Base-by-base conservation (phyloP, 2,888 invertebrate genomes). In the Apodemia hepburni region DNA sequence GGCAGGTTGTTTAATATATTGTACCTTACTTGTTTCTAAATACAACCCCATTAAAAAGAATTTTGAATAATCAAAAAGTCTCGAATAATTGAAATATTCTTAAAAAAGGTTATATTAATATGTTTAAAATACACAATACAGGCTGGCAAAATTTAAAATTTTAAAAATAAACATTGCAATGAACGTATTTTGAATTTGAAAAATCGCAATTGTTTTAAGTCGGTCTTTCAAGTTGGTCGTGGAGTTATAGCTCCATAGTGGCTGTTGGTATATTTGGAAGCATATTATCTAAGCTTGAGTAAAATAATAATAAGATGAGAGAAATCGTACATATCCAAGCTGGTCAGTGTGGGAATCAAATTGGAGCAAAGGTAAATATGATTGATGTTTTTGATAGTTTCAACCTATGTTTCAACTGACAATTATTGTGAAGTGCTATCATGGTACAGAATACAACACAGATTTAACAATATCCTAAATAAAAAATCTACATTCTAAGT, bases 241-340 rank as follows among this genome's bases (percentile, higher is more conserved):
- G 76, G 62, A 69, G 61, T 65, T 73, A 69, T 45, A 45, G 64
- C 67, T 69, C 65, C n/a, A 29, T 22, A 57, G 47, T 58, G 45
- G 38, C 35, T 51, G 51, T 54, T 27, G 71, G 69, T 69, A 70
- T 71, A 70, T 69, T 66, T 68, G 64, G 65, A 66, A 63, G 45
- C 66, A 73, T 74, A 77, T 71, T 78, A 70, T 65, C 69, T 73
- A 73, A 73, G 71, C 68, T 66, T 66, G 68, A 69, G 66, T 70
- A 67, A 65, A 66, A 65, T 64, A 66, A 68, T 65, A 64, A 71
- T 73, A 91, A 80, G 77, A 96, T 96, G 96, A 93, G 96, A 82
- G 96, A 96, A 93, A 96, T 96, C 77, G 95, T 96, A 65, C 96
- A 96, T 76, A 93, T 96, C 75, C 96, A 96, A 83, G 95, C 95